These are phyloP conservation scores for Falcunculus frontatus DNA, from an alignment of 2,113 vertebrate genomes.

Conservation along the genomic window DNA sequence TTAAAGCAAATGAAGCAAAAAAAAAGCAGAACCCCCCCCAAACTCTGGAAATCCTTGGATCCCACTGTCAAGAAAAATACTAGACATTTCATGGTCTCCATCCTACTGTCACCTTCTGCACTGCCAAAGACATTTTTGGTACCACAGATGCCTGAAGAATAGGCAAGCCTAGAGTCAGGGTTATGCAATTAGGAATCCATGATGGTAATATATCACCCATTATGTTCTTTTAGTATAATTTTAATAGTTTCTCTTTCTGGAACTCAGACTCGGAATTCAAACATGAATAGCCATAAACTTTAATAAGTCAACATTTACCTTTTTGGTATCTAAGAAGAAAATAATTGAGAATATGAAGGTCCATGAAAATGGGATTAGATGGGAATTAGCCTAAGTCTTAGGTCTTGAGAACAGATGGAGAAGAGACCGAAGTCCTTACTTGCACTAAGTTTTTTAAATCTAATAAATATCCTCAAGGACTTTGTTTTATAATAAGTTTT, in stretches of 20 bases:
- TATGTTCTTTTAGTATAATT: neutral
- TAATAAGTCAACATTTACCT: neutral
- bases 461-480: neutral
- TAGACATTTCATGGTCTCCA: neutral
- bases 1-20: neutral
- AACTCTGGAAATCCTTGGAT: neutral
- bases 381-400: neutral
- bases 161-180: neutral
- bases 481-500: neutral
- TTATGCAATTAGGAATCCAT: neutral
- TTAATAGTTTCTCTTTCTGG: neutral
- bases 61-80: neutral
- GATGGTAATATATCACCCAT: neutral
- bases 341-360: neutral
- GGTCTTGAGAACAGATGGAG: neutral
- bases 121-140: neutral
- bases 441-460: neutral
- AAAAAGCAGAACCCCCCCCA: neutral
- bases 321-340: neutral
- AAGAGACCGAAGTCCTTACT: neutral
- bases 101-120: neutral
- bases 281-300: neutral
- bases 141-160: neutral
- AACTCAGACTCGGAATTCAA: neutral
- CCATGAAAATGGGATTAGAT: neutral